Evolutionary conservation across 1,140 invertebrate species (phyloP).

Genomic region (Campoletis sonorensis): DNA sequence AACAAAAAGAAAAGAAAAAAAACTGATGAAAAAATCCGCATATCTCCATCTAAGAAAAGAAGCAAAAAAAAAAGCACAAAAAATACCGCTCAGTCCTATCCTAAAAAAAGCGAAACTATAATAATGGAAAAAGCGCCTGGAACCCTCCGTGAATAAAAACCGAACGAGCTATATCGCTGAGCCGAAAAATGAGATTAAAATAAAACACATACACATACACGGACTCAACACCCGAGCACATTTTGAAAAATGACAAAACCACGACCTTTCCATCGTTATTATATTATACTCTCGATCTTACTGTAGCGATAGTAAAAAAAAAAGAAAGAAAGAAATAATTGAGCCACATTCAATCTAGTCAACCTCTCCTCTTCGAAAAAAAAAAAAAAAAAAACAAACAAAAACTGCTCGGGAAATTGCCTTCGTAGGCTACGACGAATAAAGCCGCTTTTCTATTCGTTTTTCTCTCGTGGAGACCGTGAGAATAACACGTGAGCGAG

Average conservation of each 20-base stretch:
- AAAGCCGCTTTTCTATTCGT: no score
- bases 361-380: neutral
- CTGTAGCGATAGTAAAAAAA: constrained; percentile 3
- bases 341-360: neutral
- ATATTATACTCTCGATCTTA: neutral
- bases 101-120: neutral
- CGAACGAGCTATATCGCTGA: neutral
- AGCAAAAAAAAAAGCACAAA: constrained; percentile 51
- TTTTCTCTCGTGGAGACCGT: no score
- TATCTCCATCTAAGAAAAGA: neutral
- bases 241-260: neutral
- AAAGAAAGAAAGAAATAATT: no score
- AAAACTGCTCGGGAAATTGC: neutral
- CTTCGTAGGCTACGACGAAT: no score
- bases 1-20: no score
- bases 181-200: constrained; percentile 4
- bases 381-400: neutral
- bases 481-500: no score
- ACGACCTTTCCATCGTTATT: constrained; percentile 55
- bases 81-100: constrained; percentile 16
- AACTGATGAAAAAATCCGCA: constrained; percentile 6
- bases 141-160: constrained; percentile 3
- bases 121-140: neutral
- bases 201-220: constrained; percentile 2
- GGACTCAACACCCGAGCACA: neutral